Conservation (phyloP, 2,113 vertebrate genomes). For the Ornithorhynchus anatinus region DNA sequence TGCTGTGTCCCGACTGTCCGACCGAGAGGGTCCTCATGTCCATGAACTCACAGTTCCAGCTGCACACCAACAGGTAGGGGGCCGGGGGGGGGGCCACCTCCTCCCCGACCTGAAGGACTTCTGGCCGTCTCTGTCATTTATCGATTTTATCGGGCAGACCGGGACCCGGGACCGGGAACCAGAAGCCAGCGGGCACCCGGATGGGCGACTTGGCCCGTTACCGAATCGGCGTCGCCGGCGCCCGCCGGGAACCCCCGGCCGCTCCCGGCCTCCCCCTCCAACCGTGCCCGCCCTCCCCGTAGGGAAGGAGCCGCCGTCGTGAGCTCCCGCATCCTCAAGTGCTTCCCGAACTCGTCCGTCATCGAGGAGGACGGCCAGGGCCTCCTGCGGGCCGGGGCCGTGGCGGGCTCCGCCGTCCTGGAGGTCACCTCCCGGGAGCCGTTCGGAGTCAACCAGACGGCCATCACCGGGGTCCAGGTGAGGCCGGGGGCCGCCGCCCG, state of each 20-base stretch:
- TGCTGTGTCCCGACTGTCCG: slow-evolving; percentile 46
- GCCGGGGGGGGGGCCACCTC: background rate
- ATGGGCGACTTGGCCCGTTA: too few relatives aligned
- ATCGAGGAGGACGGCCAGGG: slow-evolving; percentile 62
- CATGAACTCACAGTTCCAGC: slow-evolving; percentile 65
- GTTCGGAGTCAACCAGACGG: slow-evolving; percentile 71
- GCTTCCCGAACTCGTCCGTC: slow-evolving; percentile 64
- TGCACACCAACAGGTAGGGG: slow-evolving; percentile 69
- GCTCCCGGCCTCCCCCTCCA: too few relatives aligned
- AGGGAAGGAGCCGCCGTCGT: slow-evolving; percentile 67
- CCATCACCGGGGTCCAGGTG: slow-evolving; percentile 70
- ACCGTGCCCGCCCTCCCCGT: too few relatives aligned
- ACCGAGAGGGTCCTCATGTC: slow-evolving; percentile 67
- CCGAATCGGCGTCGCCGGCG: too few relatives aligned
- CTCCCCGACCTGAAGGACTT: too few relatives aligned
- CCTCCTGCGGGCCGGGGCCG: slow-evolving; percentile 61
- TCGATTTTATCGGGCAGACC: too few relatives aligned
- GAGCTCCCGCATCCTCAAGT: slow-evolving; percentile 57
- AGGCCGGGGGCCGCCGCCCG: background rate
- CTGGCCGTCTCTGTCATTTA: too few relatives aligned
- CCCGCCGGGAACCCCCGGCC: too few relatives aligned
- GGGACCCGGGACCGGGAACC: too few relatives aligned
- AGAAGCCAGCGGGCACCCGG: too few relatives aligned
- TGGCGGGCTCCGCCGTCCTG: slow-evolving; percentile 66
- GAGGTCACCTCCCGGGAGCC: slow-evolving; percentile 71